Percentiles rank a stretch among this genome's conserved stretches.
Conservation (phyloP, 1,140 invertebrate species). For the Cyclargus thomasi region DNA sequence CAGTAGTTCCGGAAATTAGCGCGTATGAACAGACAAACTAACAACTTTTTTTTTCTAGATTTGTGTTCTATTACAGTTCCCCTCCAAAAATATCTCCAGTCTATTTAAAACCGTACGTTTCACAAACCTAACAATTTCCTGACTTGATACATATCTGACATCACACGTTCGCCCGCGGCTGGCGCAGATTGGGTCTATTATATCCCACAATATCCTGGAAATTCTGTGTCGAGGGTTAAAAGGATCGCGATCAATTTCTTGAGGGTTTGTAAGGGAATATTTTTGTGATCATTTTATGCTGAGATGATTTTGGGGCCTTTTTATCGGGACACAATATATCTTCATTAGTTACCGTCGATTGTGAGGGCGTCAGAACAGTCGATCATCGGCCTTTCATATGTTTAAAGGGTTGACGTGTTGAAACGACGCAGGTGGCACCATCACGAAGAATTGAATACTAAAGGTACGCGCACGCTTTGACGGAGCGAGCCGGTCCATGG, state of each 20-base stretch:
- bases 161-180: conserved; percentile 14
- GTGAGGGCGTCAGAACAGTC: background rate
- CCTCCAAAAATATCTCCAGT: background rate
- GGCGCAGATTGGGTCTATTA: conserved; percentile 22
- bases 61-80: no score
- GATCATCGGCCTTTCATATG: background rate
- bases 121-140: background rate
- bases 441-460: background rate
- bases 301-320: background rate
- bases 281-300: conserved; percentile 13
- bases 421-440: background rate
- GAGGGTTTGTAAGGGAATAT: conserved; percentile 1
- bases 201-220: conserved; percentile 18
- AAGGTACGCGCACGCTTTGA: no score
- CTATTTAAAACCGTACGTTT: background rate
- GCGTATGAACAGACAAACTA: no score
- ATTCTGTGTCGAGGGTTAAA: conserved; percentile 17
- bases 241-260: background rate
- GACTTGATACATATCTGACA: background rate
- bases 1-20: no score
- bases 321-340: conserved; percentile 10
- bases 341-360: background rate
- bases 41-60: no score
- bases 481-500: no score
- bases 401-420: background rate